Base-by-base conservation (phyloP, 2,797 vertebrate species). In the Ceyx erithaca region DNA sequence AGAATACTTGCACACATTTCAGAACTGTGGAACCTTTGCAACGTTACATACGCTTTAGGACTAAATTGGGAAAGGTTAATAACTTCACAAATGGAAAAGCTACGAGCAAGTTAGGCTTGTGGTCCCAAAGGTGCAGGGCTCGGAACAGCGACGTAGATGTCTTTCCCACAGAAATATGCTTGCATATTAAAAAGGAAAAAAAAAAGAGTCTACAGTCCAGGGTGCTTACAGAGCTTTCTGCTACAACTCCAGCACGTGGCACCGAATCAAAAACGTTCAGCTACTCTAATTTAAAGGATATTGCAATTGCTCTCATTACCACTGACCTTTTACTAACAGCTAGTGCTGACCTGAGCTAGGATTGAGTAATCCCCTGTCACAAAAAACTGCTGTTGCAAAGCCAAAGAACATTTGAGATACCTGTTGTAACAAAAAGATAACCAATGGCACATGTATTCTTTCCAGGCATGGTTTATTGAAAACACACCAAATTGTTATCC, bases 391-490 rank as follows among this genome's bases (percentile, higher is more conserved):
- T 80, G 78, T 48, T 77, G 43, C 40, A 45, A 76, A 55, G 37
- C 80, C 62, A 25, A 72, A n/a, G 35, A 86, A 12, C 46, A 45
- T 55, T 54, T 63, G 72, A 79, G 66, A 77, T 55, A 68, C 31
- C 91, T 92, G 40, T 85, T 0, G 1, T 35, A 77, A 88, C 40
- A 63, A 80, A 95, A 89, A 95, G 92, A 96, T 78, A 95, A 96
- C 46, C 64, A 90, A 26, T 80, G 66, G 80, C 91, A 93, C 91
- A 4, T 28, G 35, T 80, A 41, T 97, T 98, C 96, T 98, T 98
- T 99, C 97, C 98, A 99, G 98, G 98, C 98, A 99, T 98, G 98
- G 97, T 99, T 99, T 99, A 99, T 99, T 99, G 98, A 99, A 99
- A 99, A 99, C 98, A 99, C 98, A 99, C 98, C 99, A 99, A 99